Base-by-base conservation (phyloP, 2,888 invertebrate genomes). In the Platypus cylindrus region DNA sequence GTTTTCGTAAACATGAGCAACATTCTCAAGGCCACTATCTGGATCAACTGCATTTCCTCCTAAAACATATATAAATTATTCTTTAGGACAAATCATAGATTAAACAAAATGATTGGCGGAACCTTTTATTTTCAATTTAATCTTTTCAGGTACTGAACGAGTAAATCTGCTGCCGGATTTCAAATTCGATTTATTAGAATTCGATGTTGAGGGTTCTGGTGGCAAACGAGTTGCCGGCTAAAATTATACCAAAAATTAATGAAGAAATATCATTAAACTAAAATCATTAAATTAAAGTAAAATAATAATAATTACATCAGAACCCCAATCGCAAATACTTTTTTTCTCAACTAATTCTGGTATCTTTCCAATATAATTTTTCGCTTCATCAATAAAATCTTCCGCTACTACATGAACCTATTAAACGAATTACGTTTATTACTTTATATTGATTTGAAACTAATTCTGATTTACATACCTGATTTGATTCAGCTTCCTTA, bases 11-110 rank as follows among this genome's bases (percentile, higher is more conserved):
- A 94, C 84, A 61, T 93, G 91, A 0, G 87, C 81, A 3, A 60
- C 59, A 48, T 85, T 74, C 37, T 77, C 80, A 7, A 91, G 58
- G 0, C 75, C 78, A 13, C 87, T 89, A 22, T 86, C 89, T 0
- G 94, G 91, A 63, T 98, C 97, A 1, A 98, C 93, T 1, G 86
- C 87, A 1, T 79, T 75, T 0, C 94, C 95, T 34, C 64, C 67
- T 41, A 14, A 27, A 27, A 20, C 20, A 9, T 9, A 20, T 7
- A 20, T 7, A 20, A 7, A 20, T 20, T 20, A 20, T 9, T 11
- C n/a, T 11, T 7, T 12, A 24, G 24, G 4, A 5, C n/a, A 24
- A 9, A 3, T 24, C 15, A 27, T 15, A 12, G 15, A 25, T 11
- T 5, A 25, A 8, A 11, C 12, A 9, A 25, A 5, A 25, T 25